Conservation (phyloP, 2,888 invertebrate genomes). For the Odontomyia ornata region DNA sequence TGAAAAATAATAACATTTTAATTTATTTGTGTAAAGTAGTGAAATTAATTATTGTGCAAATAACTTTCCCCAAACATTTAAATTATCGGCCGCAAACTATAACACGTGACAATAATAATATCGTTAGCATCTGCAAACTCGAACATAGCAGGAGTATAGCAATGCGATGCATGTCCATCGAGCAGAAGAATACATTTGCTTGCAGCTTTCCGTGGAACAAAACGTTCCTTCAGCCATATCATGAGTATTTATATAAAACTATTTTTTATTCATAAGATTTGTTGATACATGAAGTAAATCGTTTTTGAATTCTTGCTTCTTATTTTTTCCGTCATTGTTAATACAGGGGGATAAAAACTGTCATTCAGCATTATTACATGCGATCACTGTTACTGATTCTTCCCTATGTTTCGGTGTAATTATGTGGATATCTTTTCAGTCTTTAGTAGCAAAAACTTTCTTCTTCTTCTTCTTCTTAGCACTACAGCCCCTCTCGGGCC, state of each 20-base stretch:
- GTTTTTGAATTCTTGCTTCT: neutral
- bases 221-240: neutral
- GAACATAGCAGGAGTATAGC: neutral
- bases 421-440: no score
- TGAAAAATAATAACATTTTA: no score
- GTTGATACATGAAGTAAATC: neutral
- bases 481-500: no score
- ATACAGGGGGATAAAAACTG: neutral
- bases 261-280: neutral
- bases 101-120: no score
- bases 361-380: neutral
- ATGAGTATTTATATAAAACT: neutral
- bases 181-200: neutral
- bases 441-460: no score
- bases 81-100: no score
- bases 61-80: no score
- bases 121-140: neutral
- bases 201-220: neutral
- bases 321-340: neutral
- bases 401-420: no score
- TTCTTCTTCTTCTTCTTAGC: no score
- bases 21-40: no score
- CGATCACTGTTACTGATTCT: no score
- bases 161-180: neutral
- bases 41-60: neutral